These are phyloP conservation scores for Diorhabda sublineata DNA, from an alignment of 1,140 invertebrate genomes.

Conservation along the genomic window DNA sequence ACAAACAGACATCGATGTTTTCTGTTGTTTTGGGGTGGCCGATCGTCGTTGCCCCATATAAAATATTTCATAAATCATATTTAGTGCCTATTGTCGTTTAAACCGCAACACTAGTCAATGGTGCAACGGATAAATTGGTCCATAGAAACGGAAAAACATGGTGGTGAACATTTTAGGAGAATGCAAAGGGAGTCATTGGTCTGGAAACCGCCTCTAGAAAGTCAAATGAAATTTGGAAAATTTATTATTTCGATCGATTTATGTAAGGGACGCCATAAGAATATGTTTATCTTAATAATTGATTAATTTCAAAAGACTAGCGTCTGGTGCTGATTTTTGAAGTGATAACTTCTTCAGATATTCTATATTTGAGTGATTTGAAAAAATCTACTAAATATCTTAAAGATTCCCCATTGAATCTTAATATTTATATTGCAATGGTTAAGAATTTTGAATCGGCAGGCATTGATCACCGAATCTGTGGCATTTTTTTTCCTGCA, in stretches of 20 bases:
- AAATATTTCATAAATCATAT: slow-evolving; percentile 41
- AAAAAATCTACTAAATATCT: too few relatives aligned
- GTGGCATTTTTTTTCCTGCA: too few relatives aligned
- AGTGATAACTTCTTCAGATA: too few relatives aligned
- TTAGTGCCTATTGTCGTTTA: slow-evolving; percentile 33
- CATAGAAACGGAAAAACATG: slow-evolving; percentile 24
- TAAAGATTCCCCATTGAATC: too few relatives aligned
- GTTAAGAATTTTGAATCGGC: too few relatives aligned
- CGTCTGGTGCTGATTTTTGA: too few relatives aligned
- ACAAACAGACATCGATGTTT: slow-evolving; percentile 16
- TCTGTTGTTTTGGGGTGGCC: slow-evolving; percentile 20
- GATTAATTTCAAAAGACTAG: too few relatives aligned
- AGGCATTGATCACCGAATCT: too few relatives aligned
- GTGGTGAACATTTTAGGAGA: slow-evolving; percentile 11
- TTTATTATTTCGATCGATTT: not conserved
- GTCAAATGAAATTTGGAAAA: not conserved
- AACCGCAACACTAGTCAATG: slow-evolving; percentile 15
- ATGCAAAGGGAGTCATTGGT: slow-evolving; percentile 20
- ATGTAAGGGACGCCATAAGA: too few relatives aligned
- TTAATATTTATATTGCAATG: too few relatives aligned
- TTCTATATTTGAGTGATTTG: too few relatives aligned
- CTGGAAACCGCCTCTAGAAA: slow-evolving; percentile 19
- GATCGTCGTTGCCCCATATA: slow-evolving; percentile 28
- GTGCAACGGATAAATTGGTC: slow-evolving; percentile 33
- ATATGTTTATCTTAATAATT: too few relatives aligned